Evolutionary conservation across 64 coral and sea anemone species (phyloP).

Genomic region (Montipora sp.): DNA sequence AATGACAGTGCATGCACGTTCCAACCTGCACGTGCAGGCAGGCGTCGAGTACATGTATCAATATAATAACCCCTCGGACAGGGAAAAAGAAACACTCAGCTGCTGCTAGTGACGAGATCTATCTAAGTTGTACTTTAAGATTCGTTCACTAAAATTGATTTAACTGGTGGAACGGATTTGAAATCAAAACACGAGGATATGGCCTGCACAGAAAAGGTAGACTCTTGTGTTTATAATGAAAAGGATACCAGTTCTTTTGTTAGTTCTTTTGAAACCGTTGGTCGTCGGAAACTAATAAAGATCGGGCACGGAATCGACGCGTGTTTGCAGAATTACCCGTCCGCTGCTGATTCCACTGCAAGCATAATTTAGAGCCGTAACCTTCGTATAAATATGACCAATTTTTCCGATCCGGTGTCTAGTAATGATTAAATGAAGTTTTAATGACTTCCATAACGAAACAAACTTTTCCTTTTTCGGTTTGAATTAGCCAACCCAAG

Average conservation of each 20-base stretch:
- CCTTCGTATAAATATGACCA: too few relatives aligned
- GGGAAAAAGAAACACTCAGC: too few relatives aligned
- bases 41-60: background rate
- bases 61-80: too few relatives aligned
- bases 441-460: too few relatives aligned
- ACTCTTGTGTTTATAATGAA: slow-evolving; percentile 6
- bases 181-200: slow-evolving; percentile 41
- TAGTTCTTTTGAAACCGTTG: background rate
- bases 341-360: background rate
- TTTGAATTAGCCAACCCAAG: too few relatives aligned
- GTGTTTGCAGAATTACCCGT: slow-evolving; percentile 11
- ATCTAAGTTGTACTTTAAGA: background rate
- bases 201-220: background rate
- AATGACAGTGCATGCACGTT: background rate
- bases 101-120: background rate
- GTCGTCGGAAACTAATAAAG: background rate
- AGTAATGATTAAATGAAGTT: too few relatives aligned
- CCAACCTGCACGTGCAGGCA: background rate
- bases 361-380: background rate
- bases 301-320: slow-evolving; percentile 11
- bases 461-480: too few relatives aligned
- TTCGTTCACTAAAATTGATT: background rate
- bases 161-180: slow-evolving; percentile 21
- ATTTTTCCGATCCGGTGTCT: too few relatives aligned
- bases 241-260: slow-evolving; percentile 31